Evolutionary conservation across 2,797 vertebrate genomes (phyloP).

Genomic region (Caiman crocodilus): DNA sequence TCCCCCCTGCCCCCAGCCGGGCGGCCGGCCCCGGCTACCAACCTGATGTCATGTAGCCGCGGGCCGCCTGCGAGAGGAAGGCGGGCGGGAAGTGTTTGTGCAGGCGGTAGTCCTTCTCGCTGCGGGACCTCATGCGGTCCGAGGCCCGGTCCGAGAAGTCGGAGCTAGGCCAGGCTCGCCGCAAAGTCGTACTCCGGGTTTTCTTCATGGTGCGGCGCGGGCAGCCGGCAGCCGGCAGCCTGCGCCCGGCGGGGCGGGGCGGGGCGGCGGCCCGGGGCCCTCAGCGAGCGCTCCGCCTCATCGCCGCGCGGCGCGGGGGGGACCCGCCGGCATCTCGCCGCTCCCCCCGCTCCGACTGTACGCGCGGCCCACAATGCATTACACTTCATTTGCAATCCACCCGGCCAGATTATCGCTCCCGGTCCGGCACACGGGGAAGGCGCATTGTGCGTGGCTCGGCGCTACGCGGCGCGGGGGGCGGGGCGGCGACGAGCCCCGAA

Average conservation of each 20-base stretch:
- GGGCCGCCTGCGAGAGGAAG: conserved; percentile 87
- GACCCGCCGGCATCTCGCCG: conserved; percentile 72
- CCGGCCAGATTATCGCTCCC: conserved; percentile 89
- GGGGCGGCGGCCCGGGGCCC: too few relatives aligned
- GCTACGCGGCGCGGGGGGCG: conserved; percentile 63
- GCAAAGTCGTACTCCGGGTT: conserved; percentile 94
- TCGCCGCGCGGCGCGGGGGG: too few relatives aligned
- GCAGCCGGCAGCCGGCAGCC: background rate
- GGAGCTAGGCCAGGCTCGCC: conserved; percentile 96
- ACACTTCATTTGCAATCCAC: conserved; percentile 94
- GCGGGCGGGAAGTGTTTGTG: conserved; percentile 93
- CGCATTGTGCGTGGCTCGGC: conserved; percentile 83
- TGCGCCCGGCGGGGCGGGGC: too few relatives aligned
- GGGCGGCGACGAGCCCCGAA: conserved; percentile 83
- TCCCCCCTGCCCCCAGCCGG: background rate
- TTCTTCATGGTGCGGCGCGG: conserved; percentile 90
- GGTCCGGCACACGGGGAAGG: conserved; percentile 92
- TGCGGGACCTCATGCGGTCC: conserved; percentile 92
- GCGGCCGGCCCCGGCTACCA: conserved; percentile 63
- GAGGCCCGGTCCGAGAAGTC: conserved; percentile 94
- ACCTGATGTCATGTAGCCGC: conserved; percentile 93
- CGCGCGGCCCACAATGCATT: conserved; percentile 93
- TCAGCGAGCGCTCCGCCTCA: too few relatives aligned
- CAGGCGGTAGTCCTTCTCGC: conserved; percentile 97
- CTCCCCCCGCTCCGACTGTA: conserved; percentile 80